Percentiles rank a stretch among this genome's conserved stretches.
Conservation (phyloP, 2,888 invertebrate species). For the Blera fallax region DNA sequence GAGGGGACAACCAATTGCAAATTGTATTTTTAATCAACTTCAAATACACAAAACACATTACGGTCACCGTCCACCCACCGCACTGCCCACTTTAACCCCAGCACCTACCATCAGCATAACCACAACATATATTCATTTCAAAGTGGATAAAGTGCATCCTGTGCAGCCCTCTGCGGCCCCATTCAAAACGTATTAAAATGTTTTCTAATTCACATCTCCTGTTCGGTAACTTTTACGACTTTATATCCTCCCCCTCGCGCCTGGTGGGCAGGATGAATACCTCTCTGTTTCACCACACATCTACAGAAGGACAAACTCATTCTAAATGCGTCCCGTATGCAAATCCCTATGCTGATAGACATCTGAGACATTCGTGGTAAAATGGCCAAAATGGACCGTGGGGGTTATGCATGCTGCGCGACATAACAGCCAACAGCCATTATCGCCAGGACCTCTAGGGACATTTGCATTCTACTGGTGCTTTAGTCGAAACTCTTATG, state of each 20-base stretch:
- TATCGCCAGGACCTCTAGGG: slow-evolving; percentile 53
- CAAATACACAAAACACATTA: slow-evolving; percentile 53
- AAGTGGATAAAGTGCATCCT: slow-evolving; percentile 14
- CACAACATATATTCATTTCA: slow-evolving; percentile 48
- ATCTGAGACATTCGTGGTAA: slow-evolving; percentile 64
- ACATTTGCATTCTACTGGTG: slow-evolving; percentile 18
- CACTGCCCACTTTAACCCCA: not conserved
- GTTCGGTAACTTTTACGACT: slow-evolving; percentile 30
- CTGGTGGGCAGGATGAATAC: not conserved
- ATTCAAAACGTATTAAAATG: slow-evolving; percentile 64
- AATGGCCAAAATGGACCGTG: slow-evolving; percentile 59
- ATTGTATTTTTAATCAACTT: slow-evolving; percentile 65
- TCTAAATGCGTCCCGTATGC: slow-evolving; percentile 48
- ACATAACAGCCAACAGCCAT: slow-evolving; percentile 23
- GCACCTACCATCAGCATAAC: not conserved
- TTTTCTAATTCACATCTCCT: slow-evolving; percentile 67
- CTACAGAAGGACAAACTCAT: slow-evolving; percentile 59
- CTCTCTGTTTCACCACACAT: slow-evolving; percentile 5
- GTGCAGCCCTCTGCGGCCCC: not conserved
- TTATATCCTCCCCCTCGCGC: not conserved
- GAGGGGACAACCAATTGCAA: slow-evolving; percentile 48
- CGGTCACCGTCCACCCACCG: not conserved
- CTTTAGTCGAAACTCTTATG: slow-evolving; percentile 47
- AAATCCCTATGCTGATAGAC: slow-evolving; percentile 66
- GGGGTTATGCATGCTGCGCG: slow-evolving; percentile 26